Evolutionary conservation across 2,888 invertebrate genomes (phyloP).

Genomic region (Platycheirus rosarum): DNA sequence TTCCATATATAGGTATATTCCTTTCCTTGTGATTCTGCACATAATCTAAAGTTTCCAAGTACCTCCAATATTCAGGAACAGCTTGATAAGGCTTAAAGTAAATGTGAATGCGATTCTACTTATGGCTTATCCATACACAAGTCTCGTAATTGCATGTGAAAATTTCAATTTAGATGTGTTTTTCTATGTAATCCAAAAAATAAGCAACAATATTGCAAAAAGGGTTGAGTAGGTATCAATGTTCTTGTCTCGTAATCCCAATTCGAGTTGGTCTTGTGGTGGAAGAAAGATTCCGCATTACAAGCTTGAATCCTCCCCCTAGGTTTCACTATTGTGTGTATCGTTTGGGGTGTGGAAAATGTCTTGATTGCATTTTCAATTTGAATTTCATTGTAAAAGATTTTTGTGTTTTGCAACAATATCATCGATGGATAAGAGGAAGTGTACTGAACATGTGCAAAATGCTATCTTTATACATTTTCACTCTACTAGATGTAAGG

Average conservation of each 20-base stretch:
- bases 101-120: neutral
- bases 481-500: no score
- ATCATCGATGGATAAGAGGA: constrained; percentile 9
- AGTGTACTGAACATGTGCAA: constrained; percentile 1
- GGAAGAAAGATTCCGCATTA: constrained; percentile 1
- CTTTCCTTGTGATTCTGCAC: no score
- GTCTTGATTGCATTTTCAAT: constrained; percentile 60
- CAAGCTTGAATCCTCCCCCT: neutral
- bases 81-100: neutral
- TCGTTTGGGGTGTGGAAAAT: constrained; percentile 24
- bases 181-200: constrained; percentile 30
- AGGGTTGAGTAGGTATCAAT: constrained; percentile 19
- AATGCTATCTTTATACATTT: constrained; percentile 28
- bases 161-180: constrained; percentile 21
- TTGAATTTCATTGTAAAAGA: constrained; percentile 49
- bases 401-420: constrained; percentile 20
- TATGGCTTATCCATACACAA: constrained; percentile 14
- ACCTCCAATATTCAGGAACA: no score
- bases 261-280: neutral
- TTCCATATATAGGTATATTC: no score
- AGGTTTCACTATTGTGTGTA: neutral
- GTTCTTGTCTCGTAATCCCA: constrained; percentile 17
- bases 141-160: constrained; percentile 27
- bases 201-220: constrained; percentile 17
- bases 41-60: no score